Conservation (phyloP, 2,888 invertebrate genomes). For the Polia nebulosa region DNA sequence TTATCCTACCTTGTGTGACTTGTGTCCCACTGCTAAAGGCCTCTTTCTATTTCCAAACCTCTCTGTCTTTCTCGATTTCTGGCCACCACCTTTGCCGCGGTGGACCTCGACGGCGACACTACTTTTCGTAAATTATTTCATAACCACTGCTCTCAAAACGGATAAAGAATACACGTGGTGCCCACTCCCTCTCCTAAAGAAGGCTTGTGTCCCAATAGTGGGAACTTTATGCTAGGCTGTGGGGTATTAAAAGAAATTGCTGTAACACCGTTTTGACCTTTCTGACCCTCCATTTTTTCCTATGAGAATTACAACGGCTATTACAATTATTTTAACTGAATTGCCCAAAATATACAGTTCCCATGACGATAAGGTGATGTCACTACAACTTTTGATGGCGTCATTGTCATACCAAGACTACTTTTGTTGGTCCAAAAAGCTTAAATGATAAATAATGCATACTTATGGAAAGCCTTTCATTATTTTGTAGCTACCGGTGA, state of each 20-base stretch:
- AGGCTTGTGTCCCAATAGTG: too few species aligned
- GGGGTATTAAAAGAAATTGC: not conserved
- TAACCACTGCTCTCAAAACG: too few species aligned
- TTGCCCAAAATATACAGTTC: constrained; percentile 15
- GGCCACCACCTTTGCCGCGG: too few species aligned
- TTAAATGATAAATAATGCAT: constrained; percentile 43
- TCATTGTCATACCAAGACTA: constrained; percentile 24
- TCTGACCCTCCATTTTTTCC: not conserved
- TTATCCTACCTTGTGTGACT: too few species aligned
- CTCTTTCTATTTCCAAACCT: too few species aligned
- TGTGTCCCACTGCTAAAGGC: too few species aligned
- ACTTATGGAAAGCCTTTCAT: constrained; percentile 48
- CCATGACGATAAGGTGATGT: constrained; percentile 42
- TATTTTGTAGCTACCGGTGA: constrained; percentile 7
- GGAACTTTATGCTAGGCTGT: too few species aligned
- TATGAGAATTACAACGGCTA: constrained; percentile 10
- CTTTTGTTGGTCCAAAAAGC: constrained; percentile 9
- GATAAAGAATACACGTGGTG: too few species aligned
- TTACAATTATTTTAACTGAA: constrained; percentile 9
- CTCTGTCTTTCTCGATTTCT: too few species aligned
- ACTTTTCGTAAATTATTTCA: not conserved
- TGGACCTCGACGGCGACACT: too few species aligned
- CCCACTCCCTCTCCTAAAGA: too few species aligned
- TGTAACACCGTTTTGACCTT: not conserved
- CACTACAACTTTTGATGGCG: constrained; percentile 33